Evolutionary conservation across 2,113 vertebrate species (phyloP).

Genomic region (Leptobrachium leishanense): DNA sequence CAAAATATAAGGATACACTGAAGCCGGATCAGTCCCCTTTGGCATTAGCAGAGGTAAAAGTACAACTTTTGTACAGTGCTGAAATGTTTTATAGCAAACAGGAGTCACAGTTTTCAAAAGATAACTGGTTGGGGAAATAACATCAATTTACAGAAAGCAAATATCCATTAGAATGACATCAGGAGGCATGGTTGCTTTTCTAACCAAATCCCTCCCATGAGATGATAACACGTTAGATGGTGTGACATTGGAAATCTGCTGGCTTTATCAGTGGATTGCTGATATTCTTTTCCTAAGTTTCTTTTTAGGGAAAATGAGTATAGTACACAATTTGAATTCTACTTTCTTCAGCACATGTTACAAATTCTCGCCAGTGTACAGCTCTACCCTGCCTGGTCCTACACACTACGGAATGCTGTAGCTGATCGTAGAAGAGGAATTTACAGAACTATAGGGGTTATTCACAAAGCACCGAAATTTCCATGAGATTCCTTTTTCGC

Average conservation of each 20-base stretch:
- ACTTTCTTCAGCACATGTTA: too few relatives aligned
- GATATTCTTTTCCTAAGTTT: background rate
- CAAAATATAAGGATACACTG: too few relatives aligned
- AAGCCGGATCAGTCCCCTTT: too few relatives aligned
- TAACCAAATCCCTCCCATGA: constrained; percentile 35
- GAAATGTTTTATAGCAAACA: constrained; percentile 14
- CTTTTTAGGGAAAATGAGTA: too few relatives aligned
- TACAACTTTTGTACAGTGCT: background rate
- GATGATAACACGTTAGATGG: constrained; percentile 34
- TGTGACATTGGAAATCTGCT: constrained; percentile 40
- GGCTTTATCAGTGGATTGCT: constrained; percentile 46
- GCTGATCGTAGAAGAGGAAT: too few relatives aligned
- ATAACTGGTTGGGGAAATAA: constrained; percentile 53
- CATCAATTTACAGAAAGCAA: constrained; percentile 49
- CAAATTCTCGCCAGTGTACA: too few relatives aligned
- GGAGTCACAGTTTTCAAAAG: constrained; percentile 48
- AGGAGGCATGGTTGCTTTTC: constrained; percentile 40
- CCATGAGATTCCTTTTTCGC: too few relatives aligned
- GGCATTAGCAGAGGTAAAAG: background rate
- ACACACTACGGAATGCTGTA: too few relatives aligned
- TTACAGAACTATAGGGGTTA: too few relatives aligned
- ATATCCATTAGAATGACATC: constrained; percentile 51
- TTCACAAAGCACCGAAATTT: too few relatives aligned
- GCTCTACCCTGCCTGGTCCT: too few relatives aligned
- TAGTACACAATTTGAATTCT: too few relatives aligned